These are phyloP conservation scores for Lepeophtheirus salmonis DNA, from an alignment of 1,140 invertebrate genomes.

Conservation along the genomic window DNA sequence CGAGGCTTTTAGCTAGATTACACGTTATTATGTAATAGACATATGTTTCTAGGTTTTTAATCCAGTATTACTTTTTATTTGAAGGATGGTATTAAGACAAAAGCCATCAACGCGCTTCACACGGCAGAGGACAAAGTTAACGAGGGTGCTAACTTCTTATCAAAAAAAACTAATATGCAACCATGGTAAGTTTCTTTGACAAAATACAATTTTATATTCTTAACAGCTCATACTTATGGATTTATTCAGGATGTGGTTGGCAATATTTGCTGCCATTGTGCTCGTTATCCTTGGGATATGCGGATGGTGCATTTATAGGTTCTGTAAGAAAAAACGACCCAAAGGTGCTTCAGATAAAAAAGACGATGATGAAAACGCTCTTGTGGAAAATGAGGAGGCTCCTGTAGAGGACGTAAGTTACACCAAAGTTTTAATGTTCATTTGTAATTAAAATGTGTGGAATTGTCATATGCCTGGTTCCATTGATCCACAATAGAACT, in stretches of 20 bases:
- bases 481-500: background rate
- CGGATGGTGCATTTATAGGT: constrained; percentile 15
- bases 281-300: background rate
- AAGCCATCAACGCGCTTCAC: background rate
- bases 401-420: constrained; percentile 10
- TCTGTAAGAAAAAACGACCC: constrained; percentile 13
- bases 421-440: background rate
- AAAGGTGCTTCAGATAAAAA: constrained; percentile 14
- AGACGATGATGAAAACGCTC: constrained; percentile 17
- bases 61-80: background rate
- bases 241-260: constrained; percentile 13
- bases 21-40: no score
- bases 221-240: background rate
- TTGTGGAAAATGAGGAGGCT: constrained; percentile 15
- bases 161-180: constrained; percentile 17
- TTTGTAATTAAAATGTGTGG: background rate
- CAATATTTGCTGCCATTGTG: constrained; percentile 1
- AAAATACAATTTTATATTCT: background rate
- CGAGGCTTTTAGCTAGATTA: no score
- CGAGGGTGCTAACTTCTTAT: constrained; percentile 4
- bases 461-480: background rate
- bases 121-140: constrained; percentile 8
- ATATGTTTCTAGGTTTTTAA: no score
- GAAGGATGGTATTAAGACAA: background rate
- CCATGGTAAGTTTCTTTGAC: constrained; percentile 17